phyloP scores from a whole-genome alignment of 1,140 invertebrate genomes.

The Drosophila melanica region DNA sequence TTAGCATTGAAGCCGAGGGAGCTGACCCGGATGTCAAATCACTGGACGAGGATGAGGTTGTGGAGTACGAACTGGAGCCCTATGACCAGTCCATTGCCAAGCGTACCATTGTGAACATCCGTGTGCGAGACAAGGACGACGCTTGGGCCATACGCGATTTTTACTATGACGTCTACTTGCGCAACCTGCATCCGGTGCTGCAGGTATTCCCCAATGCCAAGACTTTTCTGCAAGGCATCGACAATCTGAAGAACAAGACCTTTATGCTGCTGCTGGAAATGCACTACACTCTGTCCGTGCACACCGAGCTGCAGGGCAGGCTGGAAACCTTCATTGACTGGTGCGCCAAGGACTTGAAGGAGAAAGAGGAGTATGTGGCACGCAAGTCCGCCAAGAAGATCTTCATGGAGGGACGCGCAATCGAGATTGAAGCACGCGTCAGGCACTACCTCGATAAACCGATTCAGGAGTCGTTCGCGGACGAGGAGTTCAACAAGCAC shows the following conservation, averaged over 20 bases:
- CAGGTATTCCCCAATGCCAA: conserved; percentile 72
- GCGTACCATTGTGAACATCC: conserved; percentile 70
- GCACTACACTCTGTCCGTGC: conserved; percentile 73
- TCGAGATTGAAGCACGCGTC: conserved; percentile 58
- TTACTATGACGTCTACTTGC: conserved; percentile 73
- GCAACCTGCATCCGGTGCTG: conserved; percentile 68
- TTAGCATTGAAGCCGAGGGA: conserved; percentile 8
- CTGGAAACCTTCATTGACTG: conserved; percentile 73
- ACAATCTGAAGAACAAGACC: conserved; percentile 72
- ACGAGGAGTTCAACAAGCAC: conserved; percentile 58
- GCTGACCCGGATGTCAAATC: not conserved
- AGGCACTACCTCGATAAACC: conserved; percentile 49
- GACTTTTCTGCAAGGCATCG: conserved; percentile 64
- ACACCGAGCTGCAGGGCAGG: conserved; percentile 68
- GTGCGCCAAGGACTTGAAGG: conserved; percentile 66
- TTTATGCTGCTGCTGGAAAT: conserved; percentile 77
- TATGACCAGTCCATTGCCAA: conserved; percentile 73
- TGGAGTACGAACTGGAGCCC: conserved; percentile 50
- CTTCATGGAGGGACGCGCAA: conserved; percentile 77
- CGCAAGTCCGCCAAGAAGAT: conserved; percentile 77
- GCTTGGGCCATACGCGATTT: conserved; percentile 79
- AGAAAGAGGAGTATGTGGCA: conserved; percentile 74
- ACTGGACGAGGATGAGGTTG: conserved; percentile 22
- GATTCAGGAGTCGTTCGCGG: conserved; percentile 56
- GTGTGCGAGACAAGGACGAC: conserved; percentile 74